phyloP scores from a whole-genome alignment of 1,140 invertebrate genomes.

The Drosophila willistoni region DNA sequence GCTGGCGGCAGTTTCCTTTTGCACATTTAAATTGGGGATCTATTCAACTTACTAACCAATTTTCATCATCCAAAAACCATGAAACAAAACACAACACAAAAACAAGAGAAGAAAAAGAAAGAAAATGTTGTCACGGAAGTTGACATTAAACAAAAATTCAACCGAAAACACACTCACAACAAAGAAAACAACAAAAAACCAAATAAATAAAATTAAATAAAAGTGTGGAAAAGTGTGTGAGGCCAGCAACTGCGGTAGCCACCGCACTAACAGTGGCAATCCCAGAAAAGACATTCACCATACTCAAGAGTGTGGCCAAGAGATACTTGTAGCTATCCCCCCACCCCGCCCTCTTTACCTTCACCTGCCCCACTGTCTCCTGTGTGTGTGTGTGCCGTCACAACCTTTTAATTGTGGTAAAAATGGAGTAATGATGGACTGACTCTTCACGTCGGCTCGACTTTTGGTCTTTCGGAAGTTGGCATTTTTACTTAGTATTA shows the following conservation, averaged over 20 bases:
- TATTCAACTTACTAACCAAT: slow-evolving; percentile 12
- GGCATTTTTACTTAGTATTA: slow-evolving; percentile 58
- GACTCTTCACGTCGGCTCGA: slow-evolving; percentile 4
- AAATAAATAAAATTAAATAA: slow-evolving; percentile 69
- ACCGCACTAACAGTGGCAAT: not conserved
- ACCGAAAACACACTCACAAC: not conserved
- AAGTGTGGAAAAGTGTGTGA: slow-evolving; percentile 42
- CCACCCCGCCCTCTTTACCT: not conserved
- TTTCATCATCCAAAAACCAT: slow-evolving; percentile 31
- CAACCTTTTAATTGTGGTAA: slow-evolving; percentile 43
- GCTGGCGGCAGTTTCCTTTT: slow-evolving; percentile 7
- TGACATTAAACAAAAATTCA: slow-evolving; percentile 52
- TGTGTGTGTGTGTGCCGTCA: not conserved
- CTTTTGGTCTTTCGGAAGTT: slow-evolving; percentile 51
- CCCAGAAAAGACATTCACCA: slow-evolving; percentile 58
- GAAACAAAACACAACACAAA: not conserved
- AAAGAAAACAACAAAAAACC: slow-evolving; percentile 50
- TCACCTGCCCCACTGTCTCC: not conserved
- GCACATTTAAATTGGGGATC: slow-evolving; percentile 12
- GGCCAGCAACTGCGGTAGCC: not conserved
- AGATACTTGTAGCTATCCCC: slow-evolving; percentile 1
- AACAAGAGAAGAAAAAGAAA: slow-evolving; percentile 13
- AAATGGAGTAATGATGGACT: slow-evolving; percentile 51
- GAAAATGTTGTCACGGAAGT: slow-evolving; percentile 41
- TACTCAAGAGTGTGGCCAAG: slow-evolving; percentile 25